Base-by-base conservation (phyloP, 2,797 vertebrate species). In the Menidia menidia region DNA sequence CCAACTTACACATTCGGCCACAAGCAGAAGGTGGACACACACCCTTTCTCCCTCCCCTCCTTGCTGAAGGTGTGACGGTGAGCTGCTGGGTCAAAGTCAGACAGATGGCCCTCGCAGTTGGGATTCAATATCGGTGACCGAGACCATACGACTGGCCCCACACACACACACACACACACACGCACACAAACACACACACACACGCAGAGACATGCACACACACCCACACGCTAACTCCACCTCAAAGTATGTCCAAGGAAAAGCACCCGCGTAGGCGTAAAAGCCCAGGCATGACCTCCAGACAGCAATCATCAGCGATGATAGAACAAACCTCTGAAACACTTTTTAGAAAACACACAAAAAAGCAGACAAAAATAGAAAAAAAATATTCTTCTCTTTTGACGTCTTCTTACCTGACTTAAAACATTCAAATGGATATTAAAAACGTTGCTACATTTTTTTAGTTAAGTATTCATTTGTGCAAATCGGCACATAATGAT, bases 51-150 rank as follows among this genome's bases (percentile, higher is more conserved):
- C 50, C 73, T 77, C 59, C 63, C 69, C 55, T 71, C 77, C 58
- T 64, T 18, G 75, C 63, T 82, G 77, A 78, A 87, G 83, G 85
- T 87, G 85, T 89, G 88, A 85, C 68, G 84, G 86, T 77, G 81
- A 83, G 81, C 78, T 73, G 79, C 78, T 80, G 87, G 88, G 85
- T 91, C 89, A 92, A 85, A 88, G 87, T 88, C 90, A 86, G 81
- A 87, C 92, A 92, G 91, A 93, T 92, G 92, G 91, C 67, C 79
- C 86, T 85, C 91, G 61, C 89, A 84, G 90, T 87, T 56, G 72
- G 91, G 80, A 78, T 83, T 87, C 86, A 84, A 81, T 84, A 89
- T 77, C 77, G 41, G 82, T 75, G 79, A 78, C 84, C 66, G 73
- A 86, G 69, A 78, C 53, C 56, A 41, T 77, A 70, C 48, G 62